Percentiles rank a stretch among this genome's conserved stretches.
Conservation (phyloP, 2,888 invertebrate genomes). For the Limenitis camilla region DNA sequence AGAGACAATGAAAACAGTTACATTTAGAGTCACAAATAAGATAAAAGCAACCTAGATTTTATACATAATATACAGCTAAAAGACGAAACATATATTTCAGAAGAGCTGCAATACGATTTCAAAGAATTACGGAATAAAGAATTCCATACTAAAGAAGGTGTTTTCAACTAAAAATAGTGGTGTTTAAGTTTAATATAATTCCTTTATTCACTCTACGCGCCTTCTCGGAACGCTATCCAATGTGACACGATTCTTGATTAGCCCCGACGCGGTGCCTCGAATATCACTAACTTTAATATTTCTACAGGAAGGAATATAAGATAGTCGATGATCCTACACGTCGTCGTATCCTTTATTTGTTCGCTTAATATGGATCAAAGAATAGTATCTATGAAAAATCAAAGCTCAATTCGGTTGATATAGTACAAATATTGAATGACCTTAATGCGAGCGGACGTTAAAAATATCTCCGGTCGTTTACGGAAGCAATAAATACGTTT, state of each 20-base stretch:
- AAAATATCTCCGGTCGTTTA: constrained; percentile 53
- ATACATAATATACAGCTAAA: no score
- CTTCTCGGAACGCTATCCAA: constrained; percentile 47
- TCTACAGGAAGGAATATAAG: constrained; percentile 26
- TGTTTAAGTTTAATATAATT: no score
- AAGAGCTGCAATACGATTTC: no score
- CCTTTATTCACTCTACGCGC: constrained; percentile 52
- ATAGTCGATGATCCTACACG: constrained; percentile 22
- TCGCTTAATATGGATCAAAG: constrained; percentile 47
- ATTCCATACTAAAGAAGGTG: no score
- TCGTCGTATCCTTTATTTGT: constrained; percentile 39
- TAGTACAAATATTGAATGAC: constrained; percentile 48
- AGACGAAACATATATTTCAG: no score
- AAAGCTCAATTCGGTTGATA: constrained; percentile 37
- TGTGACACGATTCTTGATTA: constrained; percentile 60
- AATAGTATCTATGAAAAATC: constrained; percentile 30
- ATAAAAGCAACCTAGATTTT: no score
- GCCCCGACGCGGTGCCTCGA: constrained; percentile 41
- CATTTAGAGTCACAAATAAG: no score
- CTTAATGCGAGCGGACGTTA: constrained; percentile 32
- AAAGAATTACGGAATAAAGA: no score
- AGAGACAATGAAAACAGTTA: no score
- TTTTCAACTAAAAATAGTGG: no score
- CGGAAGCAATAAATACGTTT: constrained; percentile 67
- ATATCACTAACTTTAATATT: constrained; percentile 28